These are phyloP conservation scores for Alentia gelatinosa DNA, from an alignment of 2,888 invertebrate species.

Conservation along the genomic window DNA sequence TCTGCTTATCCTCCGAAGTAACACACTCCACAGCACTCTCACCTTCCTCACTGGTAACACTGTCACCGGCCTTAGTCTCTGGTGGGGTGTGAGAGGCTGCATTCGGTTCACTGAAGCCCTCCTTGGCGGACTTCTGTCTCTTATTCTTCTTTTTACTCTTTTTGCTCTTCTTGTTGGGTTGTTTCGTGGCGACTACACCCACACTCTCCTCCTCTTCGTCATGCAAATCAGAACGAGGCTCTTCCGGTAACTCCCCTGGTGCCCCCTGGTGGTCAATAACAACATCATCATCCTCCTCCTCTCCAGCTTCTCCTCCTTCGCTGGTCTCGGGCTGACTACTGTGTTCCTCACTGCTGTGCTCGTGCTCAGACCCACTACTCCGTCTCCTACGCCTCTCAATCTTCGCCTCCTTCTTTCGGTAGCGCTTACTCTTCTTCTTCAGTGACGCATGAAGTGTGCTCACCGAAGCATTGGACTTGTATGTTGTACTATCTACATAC, in stretches of 20 bases:
- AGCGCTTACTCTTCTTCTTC: constrained; percentile 75
- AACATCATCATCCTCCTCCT: neutral
- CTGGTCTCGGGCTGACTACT: constrained; percentile 27
- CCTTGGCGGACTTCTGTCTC: neutral
- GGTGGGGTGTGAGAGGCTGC: constrained; percentile 46
- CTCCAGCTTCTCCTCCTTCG: neutral
- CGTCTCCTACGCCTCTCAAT: constrained; percentile 49
- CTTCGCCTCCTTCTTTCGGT: constrained; percentile 75
- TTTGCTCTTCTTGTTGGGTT: constrained; percentile 10
- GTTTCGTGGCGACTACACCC: neutral
- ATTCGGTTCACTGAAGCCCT: constrained; percentile 21
- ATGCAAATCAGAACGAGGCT: neutral
- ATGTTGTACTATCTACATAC: constrained; percentile 75
- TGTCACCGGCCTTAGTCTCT: constrained; percentile 51
- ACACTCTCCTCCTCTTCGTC: constrained; percentile 12
- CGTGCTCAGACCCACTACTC: constrained; percentile 57
- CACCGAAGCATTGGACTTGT: constrained; percentile 74
- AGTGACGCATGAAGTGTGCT: constrained; percentile 76
- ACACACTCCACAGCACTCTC: constrained; percentile 32
- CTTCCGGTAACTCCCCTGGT: neutral
- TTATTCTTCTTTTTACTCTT: constrained; percentile 41
- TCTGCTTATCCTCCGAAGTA: neutral
- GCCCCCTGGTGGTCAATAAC: neutral
- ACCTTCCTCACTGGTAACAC: constrained; percentile 38
- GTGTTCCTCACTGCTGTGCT: constrained; percentile 57